These are phyloP conservation scores for Eclectus roratus DNA, from an alignment of 2,113 vertebrate species.

Conservation along the genomic window DNA sequence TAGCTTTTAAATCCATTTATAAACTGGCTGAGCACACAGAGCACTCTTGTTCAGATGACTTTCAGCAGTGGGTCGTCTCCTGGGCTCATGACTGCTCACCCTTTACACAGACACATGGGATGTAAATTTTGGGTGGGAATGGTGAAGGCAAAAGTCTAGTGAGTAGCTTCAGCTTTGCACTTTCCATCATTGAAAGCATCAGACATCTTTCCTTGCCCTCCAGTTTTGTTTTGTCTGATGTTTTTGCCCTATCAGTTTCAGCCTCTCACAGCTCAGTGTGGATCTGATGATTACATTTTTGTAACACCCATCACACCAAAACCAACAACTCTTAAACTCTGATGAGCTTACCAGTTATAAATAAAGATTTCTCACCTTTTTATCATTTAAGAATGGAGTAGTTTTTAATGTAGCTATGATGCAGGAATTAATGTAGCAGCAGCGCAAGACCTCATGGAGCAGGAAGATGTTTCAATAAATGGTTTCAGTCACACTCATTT, in stretches of 20 bases:
- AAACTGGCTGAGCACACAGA: background rate
- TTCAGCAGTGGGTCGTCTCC: background rate
- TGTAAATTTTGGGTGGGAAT: background rate
- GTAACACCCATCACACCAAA: background rate
- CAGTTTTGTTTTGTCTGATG: background rate
- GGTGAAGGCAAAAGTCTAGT: background rate
- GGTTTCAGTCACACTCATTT: rapidly evolving
- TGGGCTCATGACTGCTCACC: background rate
- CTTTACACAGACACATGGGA: background rate
- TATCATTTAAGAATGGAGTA: background rate
- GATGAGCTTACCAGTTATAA: background rate
- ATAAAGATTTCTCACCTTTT: background rate
- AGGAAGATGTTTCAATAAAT: background rate
- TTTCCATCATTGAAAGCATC: background rate
- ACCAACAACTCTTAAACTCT: background rate
- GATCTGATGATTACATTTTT: background rate
- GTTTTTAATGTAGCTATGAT: background rate
- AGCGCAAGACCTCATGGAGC: background rate
- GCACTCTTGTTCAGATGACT: background rate
- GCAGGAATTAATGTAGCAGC: background rate
- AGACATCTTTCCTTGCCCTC: background rate
- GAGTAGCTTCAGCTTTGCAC: background rate
- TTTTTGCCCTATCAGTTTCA: background rate
- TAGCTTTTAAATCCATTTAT: background rate
- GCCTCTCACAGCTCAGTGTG: background rate